phyloP scores from a whole-genome alignment of 1,140 invertebrate genomes.

The Tigriopus japonicus region DNA sequence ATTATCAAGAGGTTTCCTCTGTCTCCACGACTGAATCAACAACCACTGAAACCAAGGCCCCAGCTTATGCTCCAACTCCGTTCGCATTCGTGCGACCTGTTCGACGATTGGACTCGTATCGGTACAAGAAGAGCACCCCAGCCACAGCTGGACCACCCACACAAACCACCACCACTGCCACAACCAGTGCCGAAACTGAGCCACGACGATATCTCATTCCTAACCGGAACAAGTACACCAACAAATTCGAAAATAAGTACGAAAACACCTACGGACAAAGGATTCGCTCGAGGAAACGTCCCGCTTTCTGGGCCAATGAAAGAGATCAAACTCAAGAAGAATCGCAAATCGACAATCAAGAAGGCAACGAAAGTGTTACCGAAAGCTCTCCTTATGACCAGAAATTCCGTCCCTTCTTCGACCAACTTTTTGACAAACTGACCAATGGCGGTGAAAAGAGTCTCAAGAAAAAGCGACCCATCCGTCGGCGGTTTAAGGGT shows the following conservation, averaged over 20 bases:
- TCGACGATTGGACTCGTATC: not conserved
- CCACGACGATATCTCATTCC: not conserved
- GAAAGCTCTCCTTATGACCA: not conserved
- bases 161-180: not conserved
- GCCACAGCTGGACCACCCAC: not conserved
- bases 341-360: not conserved
- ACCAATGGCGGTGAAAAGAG: not conserved
- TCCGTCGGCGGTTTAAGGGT: not conserved
- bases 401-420: constrained; percentile 12
- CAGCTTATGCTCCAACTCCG: too few species aligned
- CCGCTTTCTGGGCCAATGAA: constrained; percentile 5
- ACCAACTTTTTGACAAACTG: constrained; percentile 5
- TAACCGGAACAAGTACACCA: not conserved
- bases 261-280: not conserved
- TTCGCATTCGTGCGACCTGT: too few species aligned
- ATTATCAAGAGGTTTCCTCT: too few species aligned
- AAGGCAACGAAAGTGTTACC: not conserved
- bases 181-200: not conserved
- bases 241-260: not conserved
- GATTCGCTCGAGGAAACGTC: constrained; percentile 5
- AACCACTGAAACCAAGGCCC: too few species aligned
- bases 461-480: not conserved
- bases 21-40: too few species aligned
- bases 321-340: not conserved
- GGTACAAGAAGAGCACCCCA: not conserved